phyloP scores from a whole-genome alignment of 2,888 invertebrate genomes.

The Onthophagus sagittarius region DNA sequence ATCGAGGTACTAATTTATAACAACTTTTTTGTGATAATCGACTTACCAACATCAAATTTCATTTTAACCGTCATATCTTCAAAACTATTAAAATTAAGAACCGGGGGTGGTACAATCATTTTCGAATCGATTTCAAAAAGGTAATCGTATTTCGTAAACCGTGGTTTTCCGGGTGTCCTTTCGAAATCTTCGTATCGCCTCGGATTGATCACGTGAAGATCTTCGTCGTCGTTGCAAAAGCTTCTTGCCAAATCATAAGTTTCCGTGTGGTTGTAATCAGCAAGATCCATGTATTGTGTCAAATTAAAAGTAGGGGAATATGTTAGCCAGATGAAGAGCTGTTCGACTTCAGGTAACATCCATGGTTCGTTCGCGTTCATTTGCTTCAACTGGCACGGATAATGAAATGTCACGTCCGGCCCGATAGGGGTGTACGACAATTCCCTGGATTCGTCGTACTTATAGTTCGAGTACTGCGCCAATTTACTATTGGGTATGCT shows the following conservation, averaged over 20 bases:
- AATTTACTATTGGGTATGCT: conserved; percentile 63
- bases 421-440: conserved; percentile 41
- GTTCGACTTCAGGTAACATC: conserved; percentile 57
- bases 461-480: conserved; percentile 51
- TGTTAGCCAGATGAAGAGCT: conserved; percentile 39
- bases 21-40: too few relatives aligned
- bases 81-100: conserved; percentile 36
- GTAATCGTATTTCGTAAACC: conserved; percentile 22
- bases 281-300: conserved; percentile 26
- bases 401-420: conserved; percentile 28
- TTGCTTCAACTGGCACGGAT: conserved; percentile 28
- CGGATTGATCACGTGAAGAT: conserved; percentile 30
- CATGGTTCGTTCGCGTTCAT: conserved; percentile 54
- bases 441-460: conserved; percentile 51
- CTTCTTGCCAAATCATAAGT: conserved; percentile 23
- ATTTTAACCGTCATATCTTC: conserved; percentile 38
- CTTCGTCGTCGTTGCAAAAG: conserved; percentile 17
- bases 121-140: conserved; percentile 24
- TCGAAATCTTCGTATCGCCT: conserved; percentile 29
- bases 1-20: too few relatives aligned
- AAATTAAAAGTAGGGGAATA: conserved; percentile 32
- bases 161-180: conserved; percentile 28
- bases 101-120: conserved; percentile 33
- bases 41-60: conserved; percentile 33
- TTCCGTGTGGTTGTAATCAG: conserved; percentile 30